Conservation (phyloP, 2,797 vertebrate species). For the Pteronotus mesoamericanus region DNA sequence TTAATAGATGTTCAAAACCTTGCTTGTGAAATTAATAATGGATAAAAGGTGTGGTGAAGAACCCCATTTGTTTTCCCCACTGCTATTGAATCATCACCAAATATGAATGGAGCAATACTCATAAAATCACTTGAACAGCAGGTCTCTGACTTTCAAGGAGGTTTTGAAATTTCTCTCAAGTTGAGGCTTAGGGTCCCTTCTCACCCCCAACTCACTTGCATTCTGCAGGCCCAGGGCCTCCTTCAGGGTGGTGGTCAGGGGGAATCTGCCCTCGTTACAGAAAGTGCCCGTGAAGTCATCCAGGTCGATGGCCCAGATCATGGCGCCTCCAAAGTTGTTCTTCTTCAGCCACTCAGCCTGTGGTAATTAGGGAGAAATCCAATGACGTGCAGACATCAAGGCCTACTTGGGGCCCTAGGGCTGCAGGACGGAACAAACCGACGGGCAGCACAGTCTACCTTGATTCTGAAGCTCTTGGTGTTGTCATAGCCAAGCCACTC, state of each 20-base stretch:
- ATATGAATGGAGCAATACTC: background rate
- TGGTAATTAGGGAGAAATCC: background rate
- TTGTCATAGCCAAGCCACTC: conserved; percentile 92
- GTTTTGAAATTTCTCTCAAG: background rate
- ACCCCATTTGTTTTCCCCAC: background rate
- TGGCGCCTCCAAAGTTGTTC: conserved; percentile 50
- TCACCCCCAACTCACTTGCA: conserved; percentile 17
- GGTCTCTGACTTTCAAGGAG: background rate
- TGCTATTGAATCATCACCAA: background rate
- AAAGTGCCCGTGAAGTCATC: conserved; percentile 65
- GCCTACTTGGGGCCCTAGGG: background rate
- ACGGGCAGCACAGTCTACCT: conserved; percentile 77
- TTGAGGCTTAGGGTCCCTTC: background rate
- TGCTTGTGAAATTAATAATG: background rate
- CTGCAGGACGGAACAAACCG: background rate
- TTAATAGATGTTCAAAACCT: background rate
- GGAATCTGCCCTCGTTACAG: conserved; percentile 54
- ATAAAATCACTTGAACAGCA: background rate
- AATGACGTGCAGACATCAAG: conserved; percentile 51
- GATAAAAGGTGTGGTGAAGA: background rate
- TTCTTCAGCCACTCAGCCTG: conserved; percentile 63
- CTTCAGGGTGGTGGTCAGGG: conserved; percentile 54
- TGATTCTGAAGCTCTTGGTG: conserved; percentile 85
- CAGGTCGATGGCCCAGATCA: conserved; percentile 61
- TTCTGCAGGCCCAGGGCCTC: conserved; percentile 51